Evolutionary conservation across 92 coral and sea anemone species (phyloP).

Genomic region (Paragorgia papillata): DNA sequence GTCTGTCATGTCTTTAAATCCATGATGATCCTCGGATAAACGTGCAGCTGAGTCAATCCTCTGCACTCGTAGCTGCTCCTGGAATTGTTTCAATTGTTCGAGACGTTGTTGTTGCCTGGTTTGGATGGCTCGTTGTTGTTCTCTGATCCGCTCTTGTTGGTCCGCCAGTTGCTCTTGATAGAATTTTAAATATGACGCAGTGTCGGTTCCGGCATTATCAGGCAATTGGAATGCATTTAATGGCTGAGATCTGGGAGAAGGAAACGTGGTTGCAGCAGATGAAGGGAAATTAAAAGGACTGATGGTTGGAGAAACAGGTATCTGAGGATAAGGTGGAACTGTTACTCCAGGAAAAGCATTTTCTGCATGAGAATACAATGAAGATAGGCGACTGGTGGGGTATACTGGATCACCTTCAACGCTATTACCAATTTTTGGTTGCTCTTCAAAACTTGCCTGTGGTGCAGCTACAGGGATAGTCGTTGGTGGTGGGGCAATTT

Average conservation of each 20-base stretch:
- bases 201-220: conserved; percentile 1
- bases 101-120: conserved; percentile 67
- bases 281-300: conserved; percentile 5
- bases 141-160: conserved; percentile 70
- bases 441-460: no score
- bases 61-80: conserved; percentile 16
- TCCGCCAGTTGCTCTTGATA: conserved; percentile 78
- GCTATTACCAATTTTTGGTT: background rate
- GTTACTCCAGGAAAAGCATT: background rate
- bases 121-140: conserved; percentile 64
- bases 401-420: background rate
- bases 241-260: background rate
- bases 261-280: background rate
- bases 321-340: conserved; percentile 8
- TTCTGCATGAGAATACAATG: background rate
- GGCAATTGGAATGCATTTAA: conserved; percentile 8
- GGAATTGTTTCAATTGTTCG: conserved; percentile 58
- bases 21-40: background rate
- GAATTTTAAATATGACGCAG: conserved; percentile 62
- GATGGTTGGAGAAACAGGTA: background rate
- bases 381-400: background rate
- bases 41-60: background rate
- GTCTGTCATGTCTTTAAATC: background rate
- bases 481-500: no score
- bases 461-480: background rate